phyloP scores from a whole-genome alignment of 2,797 vertebrate species.

The Periophthalmus magnuspinnatus region DNA sequence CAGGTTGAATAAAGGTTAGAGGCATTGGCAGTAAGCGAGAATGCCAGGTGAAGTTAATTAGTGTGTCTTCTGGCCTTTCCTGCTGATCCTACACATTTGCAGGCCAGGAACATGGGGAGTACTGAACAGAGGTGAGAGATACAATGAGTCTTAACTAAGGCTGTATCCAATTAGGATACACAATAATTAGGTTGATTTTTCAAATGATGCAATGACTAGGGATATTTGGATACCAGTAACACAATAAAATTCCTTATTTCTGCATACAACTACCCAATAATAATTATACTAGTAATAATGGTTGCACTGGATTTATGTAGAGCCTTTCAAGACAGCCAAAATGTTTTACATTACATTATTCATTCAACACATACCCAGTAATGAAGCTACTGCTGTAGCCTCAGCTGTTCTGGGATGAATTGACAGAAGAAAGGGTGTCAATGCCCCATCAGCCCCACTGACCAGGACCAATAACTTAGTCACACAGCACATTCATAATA shows the following conservation, averaged over 20 bases:
- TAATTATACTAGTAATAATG: not conserved
- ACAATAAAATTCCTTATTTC: not conserved
- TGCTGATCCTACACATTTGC: constrained; percentile 49
- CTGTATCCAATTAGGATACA: not conserved
- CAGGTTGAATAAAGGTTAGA: constrained; percentile 72
- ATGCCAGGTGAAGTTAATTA: constrained; percentile 72
- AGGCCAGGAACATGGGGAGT: constrained; percentile 35
- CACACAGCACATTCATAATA: no score
- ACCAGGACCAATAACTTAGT: no score
- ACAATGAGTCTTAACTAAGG: constrained; percentile 35
- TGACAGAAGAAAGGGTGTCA: no score
- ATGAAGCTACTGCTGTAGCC: no score
- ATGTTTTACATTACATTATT: no score
- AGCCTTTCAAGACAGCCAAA: no score
- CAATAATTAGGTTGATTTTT: not conserved
- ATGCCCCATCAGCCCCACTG: no score
- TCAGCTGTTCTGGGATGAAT: no score
- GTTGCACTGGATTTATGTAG: no score
- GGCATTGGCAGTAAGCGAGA: constrained; percentile 49
- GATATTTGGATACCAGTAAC: not conserved
- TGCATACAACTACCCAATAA: not conserved
- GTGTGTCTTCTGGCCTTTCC: constrained; percentile 61
- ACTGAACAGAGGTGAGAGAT: constrained; percentile 45
- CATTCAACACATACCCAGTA: no score
- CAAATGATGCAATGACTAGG: not conserved